Evolutionary conservation across 2,113 vertebrate species (phyloP).

Genomic region (Leptobrachium leishanense): DNA sequence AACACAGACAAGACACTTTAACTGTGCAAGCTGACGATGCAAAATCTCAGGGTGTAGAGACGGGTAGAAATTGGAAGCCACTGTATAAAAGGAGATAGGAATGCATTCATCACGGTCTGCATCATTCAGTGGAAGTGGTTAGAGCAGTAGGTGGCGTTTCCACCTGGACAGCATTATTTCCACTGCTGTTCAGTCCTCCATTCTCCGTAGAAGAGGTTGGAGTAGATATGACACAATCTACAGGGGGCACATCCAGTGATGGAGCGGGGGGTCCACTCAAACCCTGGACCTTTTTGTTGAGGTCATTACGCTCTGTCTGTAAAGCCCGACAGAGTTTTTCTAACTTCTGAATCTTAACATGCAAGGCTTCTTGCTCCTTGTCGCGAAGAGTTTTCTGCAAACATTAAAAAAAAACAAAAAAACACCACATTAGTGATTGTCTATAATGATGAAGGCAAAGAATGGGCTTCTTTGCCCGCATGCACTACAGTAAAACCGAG

Average conservation of each 20-base stretch:
- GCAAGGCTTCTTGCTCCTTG: conserved; percentile 88
- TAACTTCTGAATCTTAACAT: conserved; percentile 89
- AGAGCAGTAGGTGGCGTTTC: not conserved
- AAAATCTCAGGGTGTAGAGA: not conserved
- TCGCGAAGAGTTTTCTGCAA: conserved; percentile 88
- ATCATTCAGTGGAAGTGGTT: conserved; percentile 18
- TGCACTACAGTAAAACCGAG: too few relatives aligned
- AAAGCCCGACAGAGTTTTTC: conserved; percentile 94
- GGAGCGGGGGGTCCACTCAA: conserved; percentile 58
- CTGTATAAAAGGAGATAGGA: conserved; percentile 21
- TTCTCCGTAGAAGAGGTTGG: not conserved
- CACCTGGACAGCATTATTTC: not conserved
- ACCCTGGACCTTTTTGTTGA: conserved; percentile 93
- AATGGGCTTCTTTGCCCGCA: too few relatives aligned
- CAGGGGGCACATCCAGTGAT: not conserved
- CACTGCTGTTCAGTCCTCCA: conserved; percentile 33
- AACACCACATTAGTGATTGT: too few relatives aligned
- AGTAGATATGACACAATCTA: conserved; percentile 1
- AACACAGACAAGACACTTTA: not conserved
- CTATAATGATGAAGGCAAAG: too few relatives aligned
- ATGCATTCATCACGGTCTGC: not conserved
- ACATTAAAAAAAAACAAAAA: not conserved
- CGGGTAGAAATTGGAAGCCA: conserved; percentile 42
- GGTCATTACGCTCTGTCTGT: conserved; percentile 92
- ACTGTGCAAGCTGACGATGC: not conserved